Evolutionary conservation across 2,888 invertebrate species (phyloP).

Genomic region (Synanthedon formicaeformis): DNA sequence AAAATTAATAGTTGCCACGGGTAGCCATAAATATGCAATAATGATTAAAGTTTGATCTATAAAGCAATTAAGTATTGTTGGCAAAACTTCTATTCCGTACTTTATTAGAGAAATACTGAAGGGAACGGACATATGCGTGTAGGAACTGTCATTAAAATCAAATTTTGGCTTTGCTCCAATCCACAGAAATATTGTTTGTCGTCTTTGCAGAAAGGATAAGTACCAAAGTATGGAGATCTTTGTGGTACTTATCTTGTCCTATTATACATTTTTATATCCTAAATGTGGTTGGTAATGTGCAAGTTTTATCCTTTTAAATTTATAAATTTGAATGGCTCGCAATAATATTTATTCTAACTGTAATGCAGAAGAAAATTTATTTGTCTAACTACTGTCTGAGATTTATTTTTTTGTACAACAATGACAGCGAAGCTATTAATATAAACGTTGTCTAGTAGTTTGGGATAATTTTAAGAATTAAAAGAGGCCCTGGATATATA

Average conservation of each 20-base stretch:
- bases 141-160: slow-evolving; percentile 66
- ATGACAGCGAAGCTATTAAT: too few relatives aligned
- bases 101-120: slow-evolving; percentile 16
- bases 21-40: too few relatives aligned
- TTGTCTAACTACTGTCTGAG: slow-evolving; percentile 2
- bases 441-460: neutral
- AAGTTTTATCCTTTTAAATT: neutral
- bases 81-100: slow-evolving; percentile 10
- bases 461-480: too few relatives aligned
- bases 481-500: neutral
- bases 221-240: slow-evolving; percentile 26
- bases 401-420: too few relatives aligned
- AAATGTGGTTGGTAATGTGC: neutral
- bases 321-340: neutral
- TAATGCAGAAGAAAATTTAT: neutral
- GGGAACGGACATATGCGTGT: slow-evolving; percentile 46
- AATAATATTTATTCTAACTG: neutral
- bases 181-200: slow-evolving; percentile 56
- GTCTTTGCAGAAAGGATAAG: slow-evolving; percentile 48
- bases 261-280: neutral
- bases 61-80: too few relatives aligned
- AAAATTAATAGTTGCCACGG: too few relatives aligned
- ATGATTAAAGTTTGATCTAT: too few relatives aligned
- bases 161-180: slow-evolving; percentile 56
- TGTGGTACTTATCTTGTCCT: slow-evolving; percentile 18